A percentile compares a stretch with the other conserved stretches of the same genome.
phyloP scores from a whole-genome alignment of 2,888 invertebrate genomes.

The Napeogenes sylphis region DNA sequence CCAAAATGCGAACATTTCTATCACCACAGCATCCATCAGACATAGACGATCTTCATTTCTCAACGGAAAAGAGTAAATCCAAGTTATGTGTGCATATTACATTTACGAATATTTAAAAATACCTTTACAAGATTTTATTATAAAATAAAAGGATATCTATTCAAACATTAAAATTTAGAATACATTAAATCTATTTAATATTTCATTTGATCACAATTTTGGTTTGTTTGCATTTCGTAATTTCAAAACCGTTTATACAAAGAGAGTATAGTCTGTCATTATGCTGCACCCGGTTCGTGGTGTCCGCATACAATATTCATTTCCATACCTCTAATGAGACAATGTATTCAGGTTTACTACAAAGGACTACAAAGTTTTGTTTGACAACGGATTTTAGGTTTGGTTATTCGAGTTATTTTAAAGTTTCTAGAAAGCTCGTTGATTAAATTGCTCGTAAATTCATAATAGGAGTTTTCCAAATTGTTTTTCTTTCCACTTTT shows the following conservation, averaged over 20 bases:
- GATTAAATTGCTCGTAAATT: not conserved
- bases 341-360: constrained; percentile 47
- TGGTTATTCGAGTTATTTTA: constrained; percentile 14
- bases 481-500: not conserved
- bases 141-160: not conserved
- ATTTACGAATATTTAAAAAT: not conserved
- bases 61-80: constrained; percentile 13
- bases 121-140: constrained; percentile 8
- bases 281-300: constrained; percentile 40
- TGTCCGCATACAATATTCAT: constrained; percentile 56
- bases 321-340: constrained; percentile 52
- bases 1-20: constrained; percentile 19
- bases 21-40: constrained; percentile 23
- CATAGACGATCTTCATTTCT: constrained; percentile 13
- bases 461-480: not conserved
- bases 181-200: not conserved
- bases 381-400: constrained; percentile 23
- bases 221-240: no score
- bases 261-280: constrained; percentile 34
- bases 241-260: constrained; percentile 9
- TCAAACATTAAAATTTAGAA: no score
- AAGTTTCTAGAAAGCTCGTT: not conserved
- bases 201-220: not conserved
- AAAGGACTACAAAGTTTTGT: constrained; percentile 28
- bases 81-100: constrained; percentile 7